A percentile compares a stretch with the other conserved stretches of the same genome.
Evolutionary conservation across 1,140 invertebrate species (phyloP).

Genomic region (Metaphire vulgaris): DNA sequence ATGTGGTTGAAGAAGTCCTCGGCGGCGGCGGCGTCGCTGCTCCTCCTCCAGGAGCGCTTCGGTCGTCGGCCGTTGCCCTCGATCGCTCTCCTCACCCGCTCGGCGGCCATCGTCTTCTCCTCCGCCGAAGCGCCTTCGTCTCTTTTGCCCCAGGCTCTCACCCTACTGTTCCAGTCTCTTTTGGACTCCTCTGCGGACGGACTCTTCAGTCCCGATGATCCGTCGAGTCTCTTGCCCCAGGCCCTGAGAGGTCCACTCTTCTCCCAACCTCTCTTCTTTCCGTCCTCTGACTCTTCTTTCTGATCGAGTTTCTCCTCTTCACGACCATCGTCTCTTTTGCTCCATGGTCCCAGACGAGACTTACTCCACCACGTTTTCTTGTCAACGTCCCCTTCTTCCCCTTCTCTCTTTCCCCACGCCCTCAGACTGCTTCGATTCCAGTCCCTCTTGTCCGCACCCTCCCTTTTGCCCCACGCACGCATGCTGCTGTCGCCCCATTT

Average conservation of each 20-base stretch:
- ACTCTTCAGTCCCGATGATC: too few species aligned
- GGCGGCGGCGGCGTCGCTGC: not conserved
- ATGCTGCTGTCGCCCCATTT: not conserved
- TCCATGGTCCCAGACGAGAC: not conserved
- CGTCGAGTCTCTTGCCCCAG: not conserved
- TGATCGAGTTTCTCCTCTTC: too few species aligned
- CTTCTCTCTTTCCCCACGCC: not conserved
- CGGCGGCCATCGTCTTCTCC: not conserved
- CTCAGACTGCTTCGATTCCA: not conserved
- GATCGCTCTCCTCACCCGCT: not conserved
- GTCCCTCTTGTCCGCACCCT: not conserved
- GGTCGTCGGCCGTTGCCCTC: not conserved
- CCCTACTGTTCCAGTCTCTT: not conserved
- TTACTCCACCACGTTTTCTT: not conserved
- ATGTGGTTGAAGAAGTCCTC: not conserved
- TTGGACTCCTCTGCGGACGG: not conserved
- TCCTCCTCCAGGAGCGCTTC: not conserved
- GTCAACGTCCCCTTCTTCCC: not conserved
- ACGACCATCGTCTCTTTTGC: not conserved
- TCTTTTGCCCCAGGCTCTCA: not conserved
- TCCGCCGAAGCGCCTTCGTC: not conserved
- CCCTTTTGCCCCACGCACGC: not conserved
- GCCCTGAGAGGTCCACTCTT: not conserved
- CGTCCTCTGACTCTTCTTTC: too few species aligned
- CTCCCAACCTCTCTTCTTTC: not conserved